phyloP scores from a whole-genome alignment of 1,140 invertebrate species.

The Calliphora vicina region DNA sequence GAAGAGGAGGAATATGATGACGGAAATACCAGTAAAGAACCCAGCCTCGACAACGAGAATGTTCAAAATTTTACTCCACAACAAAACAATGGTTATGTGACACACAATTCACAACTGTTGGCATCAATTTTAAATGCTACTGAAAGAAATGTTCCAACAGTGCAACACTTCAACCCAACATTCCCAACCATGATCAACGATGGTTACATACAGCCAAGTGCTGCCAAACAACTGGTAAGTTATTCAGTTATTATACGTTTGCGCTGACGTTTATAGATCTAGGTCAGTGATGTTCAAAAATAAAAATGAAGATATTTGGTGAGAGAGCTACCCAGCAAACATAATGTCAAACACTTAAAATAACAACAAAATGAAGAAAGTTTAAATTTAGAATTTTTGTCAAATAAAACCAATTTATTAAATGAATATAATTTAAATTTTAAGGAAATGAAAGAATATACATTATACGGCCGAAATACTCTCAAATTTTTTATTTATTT shows the following conservation, averaged over 20 bases:
- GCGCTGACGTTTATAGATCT: too few relatives aligned
- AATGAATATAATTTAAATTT: too few relatives aligned
- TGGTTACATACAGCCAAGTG: conserved; percentile 11
- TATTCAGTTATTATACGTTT: neutral
- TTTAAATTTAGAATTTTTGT: too few relatives aligned
- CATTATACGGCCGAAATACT: too few relatives aligned
- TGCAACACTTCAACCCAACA: neutral
- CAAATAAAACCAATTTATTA: too few relatives aligned
- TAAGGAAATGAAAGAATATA: too few relatives aligned
- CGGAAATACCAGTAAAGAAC: neutral
- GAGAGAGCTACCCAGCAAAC: too few relatives aligned
- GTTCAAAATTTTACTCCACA: neutral
- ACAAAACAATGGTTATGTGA: conserved; percentile 3
- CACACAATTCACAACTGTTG: conserved; percentile 12
- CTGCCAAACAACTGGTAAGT: conserved; percentile 24
- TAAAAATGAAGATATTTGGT: too few relatives aligned
- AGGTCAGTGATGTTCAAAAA: too few relatives aligned
- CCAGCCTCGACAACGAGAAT: neutral
- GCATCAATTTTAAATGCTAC: neutral
- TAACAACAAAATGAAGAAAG: too few relatives aligned
- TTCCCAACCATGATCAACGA: conserved; percentile 18
- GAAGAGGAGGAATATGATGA: neutral
- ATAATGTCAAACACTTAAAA: too few relatives aligned
- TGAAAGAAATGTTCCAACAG: neutral
- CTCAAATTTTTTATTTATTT: too few relatives aligned